A percentile compares a stretch with the other conserved stretches of the same genome.
phyloP scores from a whole-genome alignment of 64 coral and sea anemone species.

The Trachythela sp. region DNA sequence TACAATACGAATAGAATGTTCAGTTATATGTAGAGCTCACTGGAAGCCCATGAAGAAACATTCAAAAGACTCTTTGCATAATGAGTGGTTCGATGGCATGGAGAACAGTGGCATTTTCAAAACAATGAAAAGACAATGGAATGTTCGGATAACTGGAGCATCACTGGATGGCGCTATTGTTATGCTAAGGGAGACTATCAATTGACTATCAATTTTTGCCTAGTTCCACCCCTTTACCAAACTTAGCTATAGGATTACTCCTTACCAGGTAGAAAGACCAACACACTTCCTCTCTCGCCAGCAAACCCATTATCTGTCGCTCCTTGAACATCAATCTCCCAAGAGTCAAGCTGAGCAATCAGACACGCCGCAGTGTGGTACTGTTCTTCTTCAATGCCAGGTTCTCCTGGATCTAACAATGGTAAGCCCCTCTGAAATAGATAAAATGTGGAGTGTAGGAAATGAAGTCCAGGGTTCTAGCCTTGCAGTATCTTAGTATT shows the following conservation, averaged over 20 bases:
- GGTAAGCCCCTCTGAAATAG: conserved; percentile 37
- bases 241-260: background rate
- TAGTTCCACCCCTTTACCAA: background rate
- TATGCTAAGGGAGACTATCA: too few species aligned
- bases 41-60: too few species aligned
- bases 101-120: too few species aligned
- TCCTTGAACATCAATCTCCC: conserved; percentile 40
- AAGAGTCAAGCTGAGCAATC: conserved; percentile 49
- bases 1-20: too few species aligned
- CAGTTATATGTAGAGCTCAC: too few species aligned
- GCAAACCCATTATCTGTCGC: background rate
- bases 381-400: conserved; percentile 56
- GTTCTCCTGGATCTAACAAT: conserved; percentile 57
- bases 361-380: conserved; percentile 58
- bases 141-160: too few species aligned
- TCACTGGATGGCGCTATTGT: too few species aligned
- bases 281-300: conserved; percentile 58
- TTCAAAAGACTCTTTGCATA: too few species aligned
- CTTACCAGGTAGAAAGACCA: conserved; percentile 85
- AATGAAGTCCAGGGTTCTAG: too few species aligned
- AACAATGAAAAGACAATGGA: too few species aligned
- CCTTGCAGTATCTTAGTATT: too few species aligned
- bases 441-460: background rate
- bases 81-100: too few species aligned
- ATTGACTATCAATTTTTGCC: background rate